phyloP scores from a whole-genome alignment of 2,797 vertebrate species.

The Tiaroga cobitis region DNA sequence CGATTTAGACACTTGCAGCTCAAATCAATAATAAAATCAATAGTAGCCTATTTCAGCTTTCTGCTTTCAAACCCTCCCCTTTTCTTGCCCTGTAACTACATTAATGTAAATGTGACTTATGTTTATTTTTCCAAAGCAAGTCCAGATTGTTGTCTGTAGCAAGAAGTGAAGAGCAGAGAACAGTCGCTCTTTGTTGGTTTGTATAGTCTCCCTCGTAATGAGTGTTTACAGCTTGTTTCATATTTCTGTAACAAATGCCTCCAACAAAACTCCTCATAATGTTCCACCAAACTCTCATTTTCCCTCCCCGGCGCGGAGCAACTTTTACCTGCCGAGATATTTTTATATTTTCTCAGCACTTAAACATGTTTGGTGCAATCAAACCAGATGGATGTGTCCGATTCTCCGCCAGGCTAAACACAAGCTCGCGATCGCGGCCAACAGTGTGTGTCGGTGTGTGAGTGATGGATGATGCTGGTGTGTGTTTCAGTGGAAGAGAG shows the following conservation, averaged over 20 bases:
- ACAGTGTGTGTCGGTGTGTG: neutral
- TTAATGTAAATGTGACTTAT: neutral
- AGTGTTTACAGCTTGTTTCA: constrained; percentile 42
- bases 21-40: neutral
- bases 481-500: constrained; percentile 19
- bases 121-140: neutral
- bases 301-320: neutral
- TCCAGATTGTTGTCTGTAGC: neutral
- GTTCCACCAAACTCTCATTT: neutral
- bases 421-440: constrained; percentile 4
- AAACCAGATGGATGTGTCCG: neutral
- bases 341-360: constrained; percentile 12
- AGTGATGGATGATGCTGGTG: constrained; percentile 6
- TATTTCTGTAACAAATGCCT: neutral
- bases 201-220: constrained; percentile 2
- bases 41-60: neutral
- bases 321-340: neutral
- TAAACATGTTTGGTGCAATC: neutral
- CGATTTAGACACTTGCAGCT: neutral
- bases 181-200: constrained; percentile 42
- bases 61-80: neutral
- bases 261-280: constrained; percentile 9
- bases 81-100: neutral
- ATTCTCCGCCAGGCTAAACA: constrained; percentile 25
- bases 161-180: constrained; percentile 13